phyloP scores from a whole-genome alignment of 2,888 invertebrate species.

The Taenaris catops region DNA sequence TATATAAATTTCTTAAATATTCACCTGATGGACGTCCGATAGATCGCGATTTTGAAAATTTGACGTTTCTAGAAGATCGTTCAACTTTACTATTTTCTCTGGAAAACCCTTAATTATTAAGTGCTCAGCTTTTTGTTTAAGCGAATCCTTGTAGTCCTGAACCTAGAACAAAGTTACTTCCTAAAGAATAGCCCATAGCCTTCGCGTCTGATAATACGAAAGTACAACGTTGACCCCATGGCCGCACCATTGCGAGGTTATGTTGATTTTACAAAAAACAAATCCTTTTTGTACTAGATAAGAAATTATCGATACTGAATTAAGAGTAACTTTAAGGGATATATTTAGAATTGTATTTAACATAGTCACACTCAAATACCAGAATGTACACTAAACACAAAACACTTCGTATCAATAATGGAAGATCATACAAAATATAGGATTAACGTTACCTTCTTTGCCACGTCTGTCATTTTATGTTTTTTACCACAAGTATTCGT shows the following conservation, averaged over 20 bases:
- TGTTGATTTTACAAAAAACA: slow-evolving; percentile 26
- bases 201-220: not conserved
- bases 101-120: slow-evolving; percentile 95
- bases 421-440: slow-evolving; percentile 8
- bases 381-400: slow-evolving; percentile 13
- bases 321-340: too few species aligned
- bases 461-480: slow-evolving; percentile 64
- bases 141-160: slow-evolving; percentile 93
- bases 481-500: slow-evolving; percentile 9
- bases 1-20: not conserved
- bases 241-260: slow-evolving; percentile 32
- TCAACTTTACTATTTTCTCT: slow-evolving; percentile 94
- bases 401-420: slow-evolving; percentile 16
- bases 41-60: slow-evolving; percentile 90
- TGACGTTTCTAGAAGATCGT: slow-evolving; percentile 90
- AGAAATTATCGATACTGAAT: not conserved
- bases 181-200: slow-evolving; percentile 16
- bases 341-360: too few species aligned
- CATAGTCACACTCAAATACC: too few species aligned
- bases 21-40: slow-evolving; percentile 86
- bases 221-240: slow-evolving; percentile 24
- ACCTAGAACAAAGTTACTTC: slow-evolving; percentile 77
- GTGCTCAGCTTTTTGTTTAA: slow-evolving; percentile 93
- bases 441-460: slow-evolving; percentile 59
- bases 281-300: slow-evolving; percentile 11